Conservation (phyloP, 2,113 vertebrate species). For the Zosterops hypoxanthus region DNA sequence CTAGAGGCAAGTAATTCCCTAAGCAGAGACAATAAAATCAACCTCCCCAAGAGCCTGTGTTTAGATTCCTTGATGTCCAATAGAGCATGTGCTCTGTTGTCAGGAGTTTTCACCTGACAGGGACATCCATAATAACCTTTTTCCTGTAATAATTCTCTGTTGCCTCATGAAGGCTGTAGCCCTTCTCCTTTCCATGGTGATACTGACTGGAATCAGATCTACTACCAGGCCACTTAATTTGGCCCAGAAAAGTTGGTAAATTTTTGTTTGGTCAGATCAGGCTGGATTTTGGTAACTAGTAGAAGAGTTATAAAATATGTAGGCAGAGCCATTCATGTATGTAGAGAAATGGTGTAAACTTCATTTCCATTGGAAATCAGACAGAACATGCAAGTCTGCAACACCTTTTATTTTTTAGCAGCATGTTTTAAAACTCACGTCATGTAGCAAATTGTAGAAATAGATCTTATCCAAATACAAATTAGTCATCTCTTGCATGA, state of each 20-base stretch:
- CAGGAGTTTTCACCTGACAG: not conserved
- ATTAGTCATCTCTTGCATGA: not conserved
- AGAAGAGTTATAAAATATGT: not conserved
- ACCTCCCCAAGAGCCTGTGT: not conserved
- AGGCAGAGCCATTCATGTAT: not conserved
- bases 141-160: not conserved
- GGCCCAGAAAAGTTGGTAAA: not conserved
- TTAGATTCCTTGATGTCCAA: not conserved
- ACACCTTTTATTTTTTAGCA: not conserved
- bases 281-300: not conserved
- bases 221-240: no score
- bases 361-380: not conserved
- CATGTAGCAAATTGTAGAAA: not conserved
- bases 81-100: not conserved
- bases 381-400: not conserved
- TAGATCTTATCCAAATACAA: not conserved
- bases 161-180: not conserved
- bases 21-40: not conserved
- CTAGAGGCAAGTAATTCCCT: not conserved
- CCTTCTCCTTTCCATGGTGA: not conserved
- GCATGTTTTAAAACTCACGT: not conserved
- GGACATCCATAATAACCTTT: not conserved
- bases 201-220: not conserved
- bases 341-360: not conserved
- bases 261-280: not conserved